Evolutionary conservation across 2,797 vertebrate species (phyloP), one percentile per base, ranked within the genome.

Genomic region (Acipenser oxyrinchus): DNA sequence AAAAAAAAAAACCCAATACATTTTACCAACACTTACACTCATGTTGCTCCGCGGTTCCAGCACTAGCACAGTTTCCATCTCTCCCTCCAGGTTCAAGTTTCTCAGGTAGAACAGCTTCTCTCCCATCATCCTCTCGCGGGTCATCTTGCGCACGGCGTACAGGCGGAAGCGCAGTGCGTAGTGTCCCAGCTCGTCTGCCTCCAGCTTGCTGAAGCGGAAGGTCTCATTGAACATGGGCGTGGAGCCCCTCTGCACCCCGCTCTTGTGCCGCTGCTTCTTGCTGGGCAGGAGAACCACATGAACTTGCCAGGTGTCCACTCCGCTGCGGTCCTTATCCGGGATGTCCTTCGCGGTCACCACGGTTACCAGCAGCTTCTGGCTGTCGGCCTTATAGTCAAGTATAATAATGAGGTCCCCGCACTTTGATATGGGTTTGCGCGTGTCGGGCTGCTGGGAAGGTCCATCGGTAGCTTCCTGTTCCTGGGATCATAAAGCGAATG

Each of bases 1-100:
- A 37, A 37, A 37, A 37, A n/a, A n/a, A 37, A 37, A 4, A 37
- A 37, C n/a, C n/a, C 9, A 61, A 9, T 13, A 12, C 37, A 62
- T 53, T 53, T 53, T 12, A 53, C 52, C 52, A 9, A 6, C 4
- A 88, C 86, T 88, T 81, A 98, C 96, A 65, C 89, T 94, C 69
- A 97, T 79, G 81, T 97, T 94, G 75, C 87, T 95, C 64, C 93
- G 90, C 12, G 96, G 95, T 78, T 96, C 94, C 81, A 99, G 82
- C 7, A 95, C 78, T 77, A 99, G 75, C 0, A 88, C 92, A 18
- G 86, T 82, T 78, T 92, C 92, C 60, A 76, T 81, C 8, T 87
- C 84, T 11, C 72, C 84, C 1, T 90, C 83, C 2, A 79, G 81
- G 71, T 74, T 76, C 55, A 99, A 73, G 50, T 81, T 85, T 4